Conservation (phyloP, 1,140 invertebrate genomes). For the Macrobrachium rosenbergii region DNA sequence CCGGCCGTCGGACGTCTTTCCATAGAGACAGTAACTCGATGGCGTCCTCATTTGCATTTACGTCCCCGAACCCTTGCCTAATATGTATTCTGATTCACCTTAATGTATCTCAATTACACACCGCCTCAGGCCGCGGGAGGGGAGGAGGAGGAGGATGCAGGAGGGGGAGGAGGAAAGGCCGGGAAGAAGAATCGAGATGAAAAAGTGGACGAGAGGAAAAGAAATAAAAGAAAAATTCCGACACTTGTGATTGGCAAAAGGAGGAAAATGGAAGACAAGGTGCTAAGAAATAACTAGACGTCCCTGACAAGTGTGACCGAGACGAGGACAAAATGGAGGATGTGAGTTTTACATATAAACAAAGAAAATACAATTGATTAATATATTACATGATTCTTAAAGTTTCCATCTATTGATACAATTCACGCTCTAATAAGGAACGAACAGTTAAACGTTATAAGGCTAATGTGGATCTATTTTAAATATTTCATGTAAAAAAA, state of each 20-base stretch:
- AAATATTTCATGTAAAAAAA: no score
- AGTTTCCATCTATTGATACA: no score
- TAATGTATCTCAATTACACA: conserved; percentile 61
- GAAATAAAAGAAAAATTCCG: conserved; percentile 11
- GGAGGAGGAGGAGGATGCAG: neutral
- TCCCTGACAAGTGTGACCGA: no score
- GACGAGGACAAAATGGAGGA: no score
- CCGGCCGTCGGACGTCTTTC: neutral
- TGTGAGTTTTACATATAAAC: no score
- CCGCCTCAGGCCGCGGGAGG: neutral
- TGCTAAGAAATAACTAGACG: neutral
- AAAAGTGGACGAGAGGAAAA: neutral
- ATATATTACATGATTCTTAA: no score
- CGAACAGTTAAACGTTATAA: no score
- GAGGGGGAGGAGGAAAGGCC: neutral
- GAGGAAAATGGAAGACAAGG: neutral
- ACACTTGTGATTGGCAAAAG: neutral
- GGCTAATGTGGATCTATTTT: no score
- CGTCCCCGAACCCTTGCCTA: conserved; percentile 11
- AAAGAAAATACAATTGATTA: no score
- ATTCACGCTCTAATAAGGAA: no score
- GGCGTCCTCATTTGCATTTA: neutral
- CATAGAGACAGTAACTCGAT: neutral
- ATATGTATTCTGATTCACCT: conserved; percentile 60
- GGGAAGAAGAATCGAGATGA: neutral